Percentiles rank a stretch among this genome's conserved stretches.
Evolutionary conservation across 2,113 vertebrate species (phyloP).

Genomic region (Mystacornis crossleyi): DNA sequence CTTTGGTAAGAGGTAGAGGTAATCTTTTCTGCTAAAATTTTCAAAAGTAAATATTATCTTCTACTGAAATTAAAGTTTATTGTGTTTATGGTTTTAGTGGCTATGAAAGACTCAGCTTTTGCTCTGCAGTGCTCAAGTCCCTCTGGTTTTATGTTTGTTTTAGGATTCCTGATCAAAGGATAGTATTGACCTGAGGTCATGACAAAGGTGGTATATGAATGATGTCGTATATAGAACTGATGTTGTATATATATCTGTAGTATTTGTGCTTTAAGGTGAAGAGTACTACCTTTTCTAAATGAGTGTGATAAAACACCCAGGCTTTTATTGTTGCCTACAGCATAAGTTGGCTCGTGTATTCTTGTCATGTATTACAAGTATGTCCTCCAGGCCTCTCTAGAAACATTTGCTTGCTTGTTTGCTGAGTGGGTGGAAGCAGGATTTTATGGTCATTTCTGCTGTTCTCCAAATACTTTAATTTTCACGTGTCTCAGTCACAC

Average conservation of each 20-base stretch:
- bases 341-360: neutral
- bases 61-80: neutral
- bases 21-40: neutral
- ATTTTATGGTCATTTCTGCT: neutral
- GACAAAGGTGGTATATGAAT: neutral
- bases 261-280: neutral
- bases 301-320: neutral
- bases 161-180: neutral
- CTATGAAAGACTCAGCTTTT: neutral
- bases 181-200: neutral
- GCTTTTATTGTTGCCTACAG: neutral
- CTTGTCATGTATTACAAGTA: neutral
- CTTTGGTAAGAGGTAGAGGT: neutral
- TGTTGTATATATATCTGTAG: neutral
- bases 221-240: neutral
- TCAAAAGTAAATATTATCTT: neutral
- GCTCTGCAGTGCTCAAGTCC: neutral
- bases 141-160: neutral
- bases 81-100: neutral
- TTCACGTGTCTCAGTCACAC: neutral
- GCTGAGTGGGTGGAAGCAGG: neutral
- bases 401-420: neutral
- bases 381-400: neutral
- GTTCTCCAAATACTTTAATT: neutral
- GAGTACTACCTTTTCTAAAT: neutral